These are phyloP conservation scores for Serilophus lunatus DNA, from an alignment of 2,113 vertebrate genomes.

Conservation along the genomic window DNA sequence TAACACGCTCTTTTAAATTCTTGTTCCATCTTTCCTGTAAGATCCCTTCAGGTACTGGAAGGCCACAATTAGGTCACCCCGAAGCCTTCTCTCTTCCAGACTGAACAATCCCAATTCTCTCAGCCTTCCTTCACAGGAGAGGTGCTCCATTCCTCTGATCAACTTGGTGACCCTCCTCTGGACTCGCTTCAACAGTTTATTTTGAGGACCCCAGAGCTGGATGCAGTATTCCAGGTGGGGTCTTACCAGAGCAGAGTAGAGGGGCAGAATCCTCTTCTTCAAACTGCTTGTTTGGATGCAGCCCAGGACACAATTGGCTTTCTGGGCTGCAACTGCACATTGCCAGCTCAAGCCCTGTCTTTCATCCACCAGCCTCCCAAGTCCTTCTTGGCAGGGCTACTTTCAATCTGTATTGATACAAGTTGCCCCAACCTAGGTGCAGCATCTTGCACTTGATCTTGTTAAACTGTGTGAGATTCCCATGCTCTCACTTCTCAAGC, in stretches of 20 bases:
- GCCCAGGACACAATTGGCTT: rapidly evolving
- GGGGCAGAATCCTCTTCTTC: background rate
- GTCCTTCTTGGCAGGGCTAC: background rate
- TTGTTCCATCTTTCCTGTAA: background rate
- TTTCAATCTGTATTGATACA: rapidly evolving
- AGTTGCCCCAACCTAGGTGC: background rate
- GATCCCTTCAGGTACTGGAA: background rate
- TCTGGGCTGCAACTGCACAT: background rate
- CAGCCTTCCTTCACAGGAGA: background rate
- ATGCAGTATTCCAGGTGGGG: background rate
- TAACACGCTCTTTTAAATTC: background rate
- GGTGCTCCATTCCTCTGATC: background rate
- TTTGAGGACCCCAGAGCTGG: background rate
- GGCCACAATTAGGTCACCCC: background rate
- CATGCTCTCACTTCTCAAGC: background rate
- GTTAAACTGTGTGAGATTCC: background rate
- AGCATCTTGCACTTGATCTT: background rate
- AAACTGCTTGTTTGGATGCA: rapidly evolving
- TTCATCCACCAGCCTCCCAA: background rate
- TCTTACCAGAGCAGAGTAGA: background rate
- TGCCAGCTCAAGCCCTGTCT: background rate
- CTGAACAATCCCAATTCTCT: background rate
- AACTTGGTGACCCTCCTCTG: background rate
- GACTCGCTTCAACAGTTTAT: background rate
- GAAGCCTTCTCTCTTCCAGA: background rate